A percentile compares a stretch with the other conserved stretches of the same genome.
Conservation (phyloP, 92 coral and sea anemone species). For the Bergia sp. region DNA sequence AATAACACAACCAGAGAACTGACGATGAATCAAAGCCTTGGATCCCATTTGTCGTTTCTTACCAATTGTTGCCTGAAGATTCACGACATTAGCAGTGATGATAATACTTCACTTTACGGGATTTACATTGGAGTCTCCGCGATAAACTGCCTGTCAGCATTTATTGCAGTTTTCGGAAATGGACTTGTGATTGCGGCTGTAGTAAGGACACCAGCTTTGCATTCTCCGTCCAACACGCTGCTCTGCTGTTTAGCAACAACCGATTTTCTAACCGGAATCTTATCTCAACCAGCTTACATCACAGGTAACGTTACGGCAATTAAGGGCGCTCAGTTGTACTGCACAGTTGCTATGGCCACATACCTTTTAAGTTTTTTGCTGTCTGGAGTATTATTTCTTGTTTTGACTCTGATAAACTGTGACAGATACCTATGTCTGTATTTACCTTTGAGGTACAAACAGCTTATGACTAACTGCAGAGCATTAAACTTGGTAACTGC, state of each 20-base stretch:
- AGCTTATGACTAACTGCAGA: neutral
- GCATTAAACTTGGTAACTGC: neutral
- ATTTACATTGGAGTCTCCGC: neutral
- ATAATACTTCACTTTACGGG: neutral
- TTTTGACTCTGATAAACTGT: neutral
- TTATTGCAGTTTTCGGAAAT: neutral
- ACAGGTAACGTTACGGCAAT: neutral
- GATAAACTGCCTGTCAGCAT: neutral
- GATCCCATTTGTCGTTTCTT: too few species aligned
- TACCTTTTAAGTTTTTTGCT: neutral
- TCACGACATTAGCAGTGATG: neutral
- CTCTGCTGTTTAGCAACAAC: neutral
- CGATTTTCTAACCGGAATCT: neutral
- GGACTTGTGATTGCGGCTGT: neutral
- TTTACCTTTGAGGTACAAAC: neutral
- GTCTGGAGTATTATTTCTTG: neutral
- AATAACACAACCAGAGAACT: too few species aligned
- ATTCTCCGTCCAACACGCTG: neutral
- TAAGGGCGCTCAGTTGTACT: neutral
- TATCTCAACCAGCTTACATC: neutral
- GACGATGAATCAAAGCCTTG: too few species aligned
- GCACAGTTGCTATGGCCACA: neutral
- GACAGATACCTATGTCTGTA: neutral
- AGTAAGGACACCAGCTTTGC: slow-evolving; percentile 4
- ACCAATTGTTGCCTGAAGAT: too few species aligned